phyloP scores from a whole-genome alignment of 2,888 invertebrate genomes.

The Oligia latruncula region DNA sequence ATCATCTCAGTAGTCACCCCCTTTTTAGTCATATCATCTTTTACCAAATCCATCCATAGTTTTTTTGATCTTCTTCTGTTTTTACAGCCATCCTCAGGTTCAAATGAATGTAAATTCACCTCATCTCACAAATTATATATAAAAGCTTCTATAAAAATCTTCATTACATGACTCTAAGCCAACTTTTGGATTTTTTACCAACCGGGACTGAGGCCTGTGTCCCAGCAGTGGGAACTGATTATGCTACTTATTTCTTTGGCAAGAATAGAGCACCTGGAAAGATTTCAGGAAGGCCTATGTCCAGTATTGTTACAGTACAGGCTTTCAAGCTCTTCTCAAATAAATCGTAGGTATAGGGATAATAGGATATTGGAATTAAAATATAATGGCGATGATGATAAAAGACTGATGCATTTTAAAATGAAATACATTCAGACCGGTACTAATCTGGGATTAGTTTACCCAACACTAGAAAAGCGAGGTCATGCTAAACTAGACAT shows the following conservation, averaged over 20 bases:
- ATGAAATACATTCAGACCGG: not conserved
- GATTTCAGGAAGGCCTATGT: too few species aligned
- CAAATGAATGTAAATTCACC: not conserved
- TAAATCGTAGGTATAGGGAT: not conserved
- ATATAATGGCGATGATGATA: not conserved
- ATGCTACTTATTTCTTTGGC: not conserved
- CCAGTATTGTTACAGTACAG: not conserved
- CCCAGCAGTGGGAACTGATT: too few species aligned
- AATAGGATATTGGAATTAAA: not conserved
- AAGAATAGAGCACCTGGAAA: not conserved
- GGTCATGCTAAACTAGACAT: slow-evolving; percentile 55
- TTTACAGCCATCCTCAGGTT: not conserved
- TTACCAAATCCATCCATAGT: not conserved
- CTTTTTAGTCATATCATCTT: not conserved
- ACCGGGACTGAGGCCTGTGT: too few species aligned
- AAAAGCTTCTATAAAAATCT: not conserved
- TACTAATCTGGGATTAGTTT: slow-evolving; percentile 40
- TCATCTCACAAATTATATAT: not conserved
- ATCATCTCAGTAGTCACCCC: not conserved
- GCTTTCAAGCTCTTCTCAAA: not conserved
- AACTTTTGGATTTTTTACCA: not conserved
- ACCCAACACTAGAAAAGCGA: slow-evolving; percentile 43
- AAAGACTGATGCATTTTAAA: not conserved
- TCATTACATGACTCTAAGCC: not conserved
- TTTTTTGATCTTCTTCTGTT: not conserved